A percentile compares a stretch with the other conserved stretches of the same genome.
phyloP scores from a whole-genome alignment of 2,888 invertebrate species.

The Pyralis farinalis region DNA sequence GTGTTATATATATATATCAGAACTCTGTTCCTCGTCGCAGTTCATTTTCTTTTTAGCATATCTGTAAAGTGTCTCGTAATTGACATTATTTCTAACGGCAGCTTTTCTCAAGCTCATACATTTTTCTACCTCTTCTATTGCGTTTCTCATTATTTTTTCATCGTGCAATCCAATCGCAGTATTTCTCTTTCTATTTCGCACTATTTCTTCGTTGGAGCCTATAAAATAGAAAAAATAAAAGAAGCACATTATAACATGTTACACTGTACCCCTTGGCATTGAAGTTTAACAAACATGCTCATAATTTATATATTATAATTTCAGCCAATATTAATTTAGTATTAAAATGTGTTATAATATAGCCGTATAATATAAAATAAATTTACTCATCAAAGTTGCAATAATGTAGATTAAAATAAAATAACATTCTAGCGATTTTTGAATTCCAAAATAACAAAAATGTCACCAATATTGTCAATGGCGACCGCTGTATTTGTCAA shows the following conservation, averaged over 20 bases:
- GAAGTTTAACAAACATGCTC: constrained; percentile 7
- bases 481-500: constrained; percentile 6
- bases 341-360: constrained; percentile 9
- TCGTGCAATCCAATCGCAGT: constrained; percentile 15
- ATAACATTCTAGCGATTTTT: constrained; percentile 4
- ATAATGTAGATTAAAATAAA: constrained; percentile 1
- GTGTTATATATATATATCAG: constrained; percentile 11
- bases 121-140: constrained; percentile 13
- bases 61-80: constrained; percentile 11
- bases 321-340: constrained; percentile 4
- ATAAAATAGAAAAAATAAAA: constrained; percentile 3
- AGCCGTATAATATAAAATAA: constrained; percentile 11
- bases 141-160: constrained; percentile 15
- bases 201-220: constrained; percentile 11
- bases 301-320: constrained; percentile 4
- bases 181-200: constrained; percentile 16
- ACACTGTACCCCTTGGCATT: constrained; percentile 9
- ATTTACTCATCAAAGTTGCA: constrained; percentile 7
- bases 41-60: constrained; percentile 8
- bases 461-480: too few species aligned
- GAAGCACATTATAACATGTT: constrained; percentile 10
- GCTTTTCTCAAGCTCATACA: constrained; percentile 12
- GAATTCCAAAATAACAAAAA: background rate
- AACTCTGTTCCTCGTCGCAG: constrained; percentile 9
- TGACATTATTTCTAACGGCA: constrained; percentile 13